phyloP scores from a whole-genome alignment of 2,797 vertebrate genomes.

The Acipenser oxyrinchus region DNA sequence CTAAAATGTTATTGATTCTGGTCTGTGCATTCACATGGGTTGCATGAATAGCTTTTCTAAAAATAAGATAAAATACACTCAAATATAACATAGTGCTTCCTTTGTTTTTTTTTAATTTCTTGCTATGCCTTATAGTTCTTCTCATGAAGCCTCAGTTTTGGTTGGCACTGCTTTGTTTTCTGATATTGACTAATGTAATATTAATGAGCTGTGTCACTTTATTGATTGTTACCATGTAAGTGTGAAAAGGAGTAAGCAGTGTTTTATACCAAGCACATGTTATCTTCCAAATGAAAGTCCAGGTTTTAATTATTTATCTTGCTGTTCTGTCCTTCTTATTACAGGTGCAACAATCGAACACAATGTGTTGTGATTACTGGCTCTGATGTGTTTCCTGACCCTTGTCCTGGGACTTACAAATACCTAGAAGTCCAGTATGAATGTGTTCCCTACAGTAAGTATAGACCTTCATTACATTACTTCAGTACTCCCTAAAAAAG shows the following conservation, averaged over 20 bases:
- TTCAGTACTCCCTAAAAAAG: constrained; percentile 22
- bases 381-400: constrained; percentile 97
- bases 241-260: constrained; percentile 25
- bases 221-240: constrained; percentile 25
- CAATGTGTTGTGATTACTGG: constrained; percentile 98
- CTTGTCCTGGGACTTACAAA: constrained; percentile 97
- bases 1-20: no score
- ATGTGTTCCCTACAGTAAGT: constrained; percentile 99
- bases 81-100: no score
- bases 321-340: constrained; percentile 42
- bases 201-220: constrained; percentile 29
- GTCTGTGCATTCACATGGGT: no score
- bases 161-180: constrained; percentile 11
- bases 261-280: constrained; percentile 19
- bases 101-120: no score
- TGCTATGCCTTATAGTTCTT: no score
- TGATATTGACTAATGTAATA: constrained; percentile 23
- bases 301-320: constrained; percentile 47
- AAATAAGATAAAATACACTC: no score
- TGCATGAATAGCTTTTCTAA: no score
- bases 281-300: constrained; percentile 31
- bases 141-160: background rate
- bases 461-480: constrained; percentile 55
- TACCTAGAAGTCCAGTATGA: constrained; percentile 99
- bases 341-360: constrained; percentile 97